Percentiles rank a stretch among this genome's conserved stretches.
Evolutionary conservation across 2,797 vertebrate genomes (phyloP).

Genomic region (Lagorchestes hirsutus): DNA sequence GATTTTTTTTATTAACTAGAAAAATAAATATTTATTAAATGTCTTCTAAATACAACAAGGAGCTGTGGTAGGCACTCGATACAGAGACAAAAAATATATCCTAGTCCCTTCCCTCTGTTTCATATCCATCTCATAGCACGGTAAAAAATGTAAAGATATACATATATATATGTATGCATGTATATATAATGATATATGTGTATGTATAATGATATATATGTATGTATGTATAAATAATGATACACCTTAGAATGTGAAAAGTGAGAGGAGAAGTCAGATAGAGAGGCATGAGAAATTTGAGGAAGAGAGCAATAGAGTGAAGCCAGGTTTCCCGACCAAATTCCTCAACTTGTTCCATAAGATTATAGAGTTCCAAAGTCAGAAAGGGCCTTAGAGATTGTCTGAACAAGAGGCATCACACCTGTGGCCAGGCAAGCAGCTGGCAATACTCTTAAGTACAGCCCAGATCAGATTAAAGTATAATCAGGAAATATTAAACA

Average conservation of each 20-base stretch:
- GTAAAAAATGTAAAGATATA: background rate
- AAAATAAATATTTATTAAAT: background rate
- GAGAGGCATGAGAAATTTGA: background rate
- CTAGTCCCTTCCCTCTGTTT: background rate
- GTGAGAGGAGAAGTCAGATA: background rate
- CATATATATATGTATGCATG: too few relatives aligned
- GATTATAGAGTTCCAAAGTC: background rate
- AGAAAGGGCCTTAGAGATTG: background rate
- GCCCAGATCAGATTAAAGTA: background rate
- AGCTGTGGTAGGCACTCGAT: background rate
- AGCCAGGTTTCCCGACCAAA: background rate
- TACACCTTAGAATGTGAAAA: background rate
- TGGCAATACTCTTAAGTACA: background rate
- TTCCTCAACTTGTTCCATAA: background rate
- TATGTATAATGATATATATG: too few relatives aligned
- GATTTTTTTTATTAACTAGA: background rate
- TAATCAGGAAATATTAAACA: background rate
- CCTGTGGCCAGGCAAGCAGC: background rate
- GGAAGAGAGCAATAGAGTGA: background rate
- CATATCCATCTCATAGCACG: background rate
- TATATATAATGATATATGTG: too few relatives aligned
- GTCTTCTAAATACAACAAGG: background rate
- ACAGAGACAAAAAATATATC: background rate
- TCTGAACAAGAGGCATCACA: background rate
- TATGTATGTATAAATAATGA: too few relatives aligned